Evolutionary conservation across 2,113 vertebrate species (phyloP), one percentile per base, ranked within the genome.

Genomic region (Tragelaphus buxtoni): DNA sequence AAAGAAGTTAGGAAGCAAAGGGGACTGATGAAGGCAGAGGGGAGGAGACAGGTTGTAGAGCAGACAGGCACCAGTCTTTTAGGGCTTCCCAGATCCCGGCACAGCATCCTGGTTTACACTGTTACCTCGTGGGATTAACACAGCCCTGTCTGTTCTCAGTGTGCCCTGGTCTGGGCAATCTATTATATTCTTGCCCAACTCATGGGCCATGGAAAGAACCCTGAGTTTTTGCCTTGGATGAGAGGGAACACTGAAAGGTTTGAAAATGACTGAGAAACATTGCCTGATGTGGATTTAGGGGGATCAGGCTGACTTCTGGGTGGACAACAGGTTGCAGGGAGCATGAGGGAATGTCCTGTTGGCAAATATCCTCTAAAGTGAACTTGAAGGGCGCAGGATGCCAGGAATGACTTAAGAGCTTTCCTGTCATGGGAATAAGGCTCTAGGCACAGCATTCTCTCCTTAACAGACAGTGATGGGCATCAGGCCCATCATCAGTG

Each of bases 41-140:
- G 30, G 5, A 8, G 58, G 69, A 51, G 17, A 42, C 0, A 30
- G 65, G 26, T 8, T 1, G 10, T 42, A 42, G 58, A 26, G 17
- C 42, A 2, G 39, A 58, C 1, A 3, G 30, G 30, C 60, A n/a
- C 24, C 28, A 16, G 1, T 26, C 30, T 1, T 0, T 0, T 2
- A 10, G 5, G 42, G 26, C 2, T 39, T 35, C 20, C 8, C 0
- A 3, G 42, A n/a, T 32, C 45, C 35, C 4, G 1, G 61, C 56
- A 9, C 24, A 9, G 20, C 32, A 22, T 22, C 60, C 49, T 5
- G 0, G 1, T 17, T 47, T 53, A 4, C 2, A 6, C 35, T 5
- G 58, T 32, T 39, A 14, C 16, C 35, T 14, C 0, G 0, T 2
- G 16, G 28, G 20, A 58, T 20, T 24, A 45, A 39, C 11, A 55